Evolutionary conservation across 2,797 vertebrate genomes (phyloP).

Genomic region (Galaxias olidus): DNA sequence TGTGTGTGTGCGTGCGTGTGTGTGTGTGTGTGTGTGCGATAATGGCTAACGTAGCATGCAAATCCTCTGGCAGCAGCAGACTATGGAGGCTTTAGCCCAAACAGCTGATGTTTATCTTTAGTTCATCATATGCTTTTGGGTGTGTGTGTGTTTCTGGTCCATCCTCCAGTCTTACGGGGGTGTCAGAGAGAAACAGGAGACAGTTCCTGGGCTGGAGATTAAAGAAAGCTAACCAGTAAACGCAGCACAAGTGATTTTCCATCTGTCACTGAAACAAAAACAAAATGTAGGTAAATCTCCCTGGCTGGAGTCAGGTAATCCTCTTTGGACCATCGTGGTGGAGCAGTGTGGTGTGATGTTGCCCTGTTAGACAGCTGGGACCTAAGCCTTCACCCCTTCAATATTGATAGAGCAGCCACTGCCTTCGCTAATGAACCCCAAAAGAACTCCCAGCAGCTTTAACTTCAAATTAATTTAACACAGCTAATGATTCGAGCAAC

Average conservation of each 20-base stretch:
- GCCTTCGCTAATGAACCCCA: conserved; percentile 79
- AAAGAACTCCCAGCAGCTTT: conserved; percentile 84
- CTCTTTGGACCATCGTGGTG: not conserved
- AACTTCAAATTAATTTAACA: conserved; percentile 88
- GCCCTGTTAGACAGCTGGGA: conserved; percentile 44
- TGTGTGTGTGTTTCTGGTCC: not conserved
- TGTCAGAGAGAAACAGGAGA: not conserved
- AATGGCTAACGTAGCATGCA: not conserved
- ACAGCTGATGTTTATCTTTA: not conserved
- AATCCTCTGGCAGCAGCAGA: conserved; percentile 10
- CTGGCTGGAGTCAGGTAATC: conserved; percentile 4
- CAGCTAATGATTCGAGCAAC: conserved; percentile 83
- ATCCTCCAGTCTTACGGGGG: not conserved
- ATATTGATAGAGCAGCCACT: conserved; percentile 73
- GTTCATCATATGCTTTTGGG: not conserved
- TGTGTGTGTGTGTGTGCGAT: not conserved
- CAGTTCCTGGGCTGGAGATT: no score
- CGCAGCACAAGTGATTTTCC: no score
- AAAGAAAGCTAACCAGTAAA: no score
- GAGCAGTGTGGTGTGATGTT: not conserved
- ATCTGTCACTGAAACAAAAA: conserved; percentile 41
- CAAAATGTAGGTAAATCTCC: conserved; percentile 24
- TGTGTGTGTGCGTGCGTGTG: not conserved
- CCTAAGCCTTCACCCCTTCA: conserved; percentile 68
- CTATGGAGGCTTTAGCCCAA: not conserved